Evolutionary conservation across 35 echinoderm and acorn worm species (phyloP).

Genomic region (Amphiura filiformis): DNA sequence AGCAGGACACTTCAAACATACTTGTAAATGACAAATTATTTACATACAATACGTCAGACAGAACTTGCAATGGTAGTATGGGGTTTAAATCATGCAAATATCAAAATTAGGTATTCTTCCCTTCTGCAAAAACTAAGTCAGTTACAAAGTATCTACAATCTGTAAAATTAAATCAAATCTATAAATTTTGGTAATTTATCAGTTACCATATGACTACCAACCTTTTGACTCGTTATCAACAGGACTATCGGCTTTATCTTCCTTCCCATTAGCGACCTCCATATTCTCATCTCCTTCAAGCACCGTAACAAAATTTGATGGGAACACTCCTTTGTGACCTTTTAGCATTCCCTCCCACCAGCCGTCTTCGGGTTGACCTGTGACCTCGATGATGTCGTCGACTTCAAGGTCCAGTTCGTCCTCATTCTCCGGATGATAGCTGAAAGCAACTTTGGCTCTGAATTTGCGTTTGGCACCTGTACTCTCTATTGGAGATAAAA

Average conservation of each 20-base stretch:
- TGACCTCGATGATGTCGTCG: constrained; percentile 57
- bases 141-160: too few species aligned
- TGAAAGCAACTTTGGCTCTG: constrained; percentile 78
- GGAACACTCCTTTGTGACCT: constrained; percentile 85
- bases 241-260: background rate
- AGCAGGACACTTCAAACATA: too few species aligned
- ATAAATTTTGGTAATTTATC: too few species aligned
- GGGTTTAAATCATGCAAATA: too few species aligned
- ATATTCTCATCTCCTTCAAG: constrained; percentile 43
- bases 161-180: too few species aligned
- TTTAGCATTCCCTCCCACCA: constrained; percentile 94
- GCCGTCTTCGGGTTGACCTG: constrained; percentile 73
- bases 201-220: too few species aligned
- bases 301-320: constrained; percentile 83
- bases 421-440: constrained; percentile 81
- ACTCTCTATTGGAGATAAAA: constrained; percentile 25
- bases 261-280: background rate
- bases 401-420: constrained; percentile 68
- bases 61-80: too few species aligned
- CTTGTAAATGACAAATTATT: too few species aligned
- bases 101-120: too few species aligned
- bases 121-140: too few species aligned
- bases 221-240: background rate
- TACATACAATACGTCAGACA: too few species aligned
- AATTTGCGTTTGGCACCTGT: constrained; percentile 41